These are phyloP conservation scores for Enhydra lutris DNA, from an alignment of 2,113 vertebrate genomes.

Conservation along the genomic window DNA sequence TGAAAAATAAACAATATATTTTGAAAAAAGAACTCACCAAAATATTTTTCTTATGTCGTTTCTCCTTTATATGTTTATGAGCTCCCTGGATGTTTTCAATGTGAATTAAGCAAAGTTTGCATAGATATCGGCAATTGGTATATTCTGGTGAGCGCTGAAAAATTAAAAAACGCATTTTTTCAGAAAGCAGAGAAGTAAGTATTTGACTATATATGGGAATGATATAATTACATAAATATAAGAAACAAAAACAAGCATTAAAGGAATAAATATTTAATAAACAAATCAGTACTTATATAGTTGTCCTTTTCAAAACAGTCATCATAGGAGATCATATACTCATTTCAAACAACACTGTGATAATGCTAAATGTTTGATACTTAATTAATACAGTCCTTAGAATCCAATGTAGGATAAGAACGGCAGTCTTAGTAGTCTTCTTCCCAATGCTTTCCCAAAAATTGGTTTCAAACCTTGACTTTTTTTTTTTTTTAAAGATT, in stretches of 20 bases:
- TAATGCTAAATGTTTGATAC: not conserved
- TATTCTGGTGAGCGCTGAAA: conserved; percentile 95
- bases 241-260: conserved; percentile 24
- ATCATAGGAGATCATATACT: not conserved
- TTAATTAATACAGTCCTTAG: not conserved
- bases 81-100: conserved; percentile 99
- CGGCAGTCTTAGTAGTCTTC: not conserved
- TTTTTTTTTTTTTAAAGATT: no score
- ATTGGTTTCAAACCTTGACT: not conserved
- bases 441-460: not conserved
- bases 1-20: conserved; percentile 6
- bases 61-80: conserved; percentile 99
- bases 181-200: conserved; percentile 17
- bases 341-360: not conserved
- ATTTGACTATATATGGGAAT: not conserved
- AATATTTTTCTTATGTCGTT: conserved; percentile 99
- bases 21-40: conserved; percentile 86
- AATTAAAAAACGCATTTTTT: conserved; percentile 49
- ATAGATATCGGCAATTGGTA: conserved; percentile 97
- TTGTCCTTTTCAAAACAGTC: conserved; percentile 8
- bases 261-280: conserved; percentile 31
- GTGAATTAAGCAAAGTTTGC: conserved; percentile 97
- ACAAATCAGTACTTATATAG: not conserved
- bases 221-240: not conserved
- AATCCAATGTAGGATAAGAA: conserved; percentile 26